Conservation (phyloP, 35 echinoderm and acorn worm genomes). For the Holothuria glaberrima region DNA sequence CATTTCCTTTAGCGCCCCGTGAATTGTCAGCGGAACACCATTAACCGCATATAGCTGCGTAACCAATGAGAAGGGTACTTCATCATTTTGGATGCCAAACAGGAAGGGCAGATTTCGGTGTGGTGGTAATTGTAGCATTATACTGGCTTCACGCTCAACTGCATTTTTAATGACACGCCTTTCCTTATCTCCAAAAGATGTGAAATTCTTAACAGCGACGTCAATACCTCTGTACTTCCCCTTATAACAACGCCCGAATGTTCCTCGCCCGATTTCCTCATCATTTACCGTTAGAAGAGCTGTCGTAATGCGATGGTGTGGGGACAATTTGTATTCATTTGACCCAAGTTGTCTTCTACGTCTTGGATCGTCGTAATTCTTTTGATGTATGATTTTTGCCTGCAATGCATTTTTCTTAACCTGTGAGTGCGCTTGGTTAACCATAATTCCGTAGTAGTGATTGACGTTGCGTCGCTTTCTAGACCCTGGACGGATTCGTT, state of each 20-base stretch:
- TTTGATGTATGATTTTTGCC: neutral
- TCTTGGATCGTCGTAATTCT: neutral
- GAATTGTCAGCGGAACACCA: neutral
- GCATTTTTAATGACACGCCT: neutral
- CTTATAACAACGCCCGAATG: neutral
- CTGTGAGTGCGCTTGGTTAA: neutral
- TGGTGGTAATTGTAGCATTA: neutral
- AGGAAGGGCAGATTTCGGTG: neutral
- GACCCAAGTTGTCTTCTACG: neutral
- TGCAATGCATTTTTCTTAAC: neutral
- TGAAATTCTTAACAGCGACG: neutral
- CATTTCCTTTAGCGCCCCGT: neutral
- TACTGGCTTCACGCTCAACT: neutral
- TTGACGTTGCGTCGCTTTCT: neutral
- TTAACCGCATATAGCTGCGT: conserved; percentile 14
- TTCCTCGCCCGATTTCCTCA: neutral
- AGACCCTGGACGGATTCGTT: neutral
- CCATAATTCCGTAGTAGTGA: neutral
- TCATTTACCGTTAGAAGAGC: neutral
- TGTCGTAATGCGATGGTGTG: neutral
- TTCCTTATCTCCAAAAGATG: neutral
- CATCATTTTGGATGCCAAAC: conserved; percentile 1
- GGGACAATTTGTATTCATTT: neutral
- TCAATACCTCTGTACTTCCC: conserved; percentile 1
- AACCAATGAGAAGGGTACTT: conserved; percentile 4